Evolutionary conservation across 1,140 invertebrate species (phyloP).

Genomic region (Varroa destructor): DNA sequence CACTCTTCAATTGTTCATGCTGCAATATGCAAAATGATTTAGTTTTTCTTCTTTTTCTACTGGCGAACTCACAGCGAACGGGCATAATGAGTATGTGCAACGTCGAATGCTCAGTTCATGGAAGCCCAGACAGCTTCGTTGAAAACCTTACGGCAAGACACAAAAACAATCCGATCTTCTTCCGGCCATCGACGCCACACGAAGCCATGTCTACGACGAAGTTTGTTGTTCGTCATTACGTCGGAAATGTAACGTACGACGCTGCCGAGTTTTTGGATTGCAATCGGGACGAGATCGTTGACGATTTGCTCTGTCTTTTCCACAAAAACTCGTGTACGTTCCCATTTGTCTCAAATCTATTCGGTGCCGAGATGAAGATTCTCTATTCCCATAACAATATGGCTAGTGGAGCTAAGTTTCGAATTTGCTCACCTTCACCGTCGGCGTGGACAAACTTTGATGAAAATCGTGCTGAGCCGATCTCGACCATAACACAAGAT

Average conservation of each 20-base stretch:
- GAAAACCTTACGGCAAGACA: slow-evolving; percentile 72
- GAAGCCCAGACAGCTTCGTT: slow-evolving; percentile 72
- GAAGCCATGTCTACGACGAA: slow-evolving; percentile 42
- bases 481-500: slow-evolving; percentile 80
- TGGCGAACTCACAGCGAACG: slow-evolving; percentile 49
- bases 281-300: slow-evolving; percentile 77
- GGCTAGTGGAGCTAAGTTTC: slow-evolving; percentile 64
- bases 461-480: slow-evolving; percentile 69
- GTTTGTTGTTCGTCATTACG: slow-evolving; percentile 82
- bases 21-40: neutral
- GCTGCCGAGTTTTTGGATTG: slow-evolving; percentile 75
- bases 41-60: no score
- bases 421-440: slow-evolving; percentile 69
- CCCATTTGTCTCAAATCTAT: slow-evolving; percentile 84
- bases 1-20: no score
- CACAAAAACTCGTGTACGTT: slow-evolving; percentile 84
- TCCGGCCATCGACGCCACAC: slow-evolving; percentile 21
- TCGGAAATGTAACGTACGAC: slow-evolving; percentile 74
- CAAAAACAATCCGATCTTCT: slow-evolving; percentile 50
- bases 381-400: slow-evolving; percentile 65
- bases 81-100: slow-evolving; percentile 80
- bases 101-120: slow-evolving; percentile 74
- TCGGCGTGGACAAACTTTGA: slow-evolving; percentile 54
- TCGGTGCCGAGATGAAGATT: slow-evolving; percentile 77
- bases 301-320: slow-evolving; percentile 79